These are phyloP conservation scores for Octomys mimax DNA, from an alignment of 2,797 vertebrate genomes.

Conservation along the genomic window DNA sequence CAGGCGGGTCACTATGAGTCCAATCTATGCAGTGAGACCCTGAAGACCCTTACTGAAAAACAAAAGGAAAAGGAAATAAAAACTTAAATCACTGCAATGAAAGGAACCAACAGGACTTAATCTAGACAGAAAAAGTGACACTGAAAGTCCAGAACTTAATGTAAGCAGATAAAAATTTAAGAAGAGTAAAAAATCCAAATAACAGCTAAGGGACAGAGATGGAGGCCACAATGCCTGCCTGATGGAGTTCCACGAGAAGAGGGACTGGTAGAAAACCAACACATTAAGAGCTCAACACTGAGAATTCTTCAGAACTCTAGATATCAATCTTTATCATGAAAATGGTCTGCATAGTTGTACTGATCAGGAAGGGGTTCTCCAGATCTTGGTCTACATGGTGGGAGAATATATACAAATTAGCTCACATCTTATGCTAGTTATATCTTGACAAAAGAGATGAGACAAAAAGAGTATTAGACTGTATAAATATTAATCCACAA, in stretches of 20 bases:
- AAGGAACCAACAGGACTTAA: not conserved
- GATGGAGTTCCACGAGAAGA: not conserved
- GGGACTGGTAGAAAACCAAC: not conserved
- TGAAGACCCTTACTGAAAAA: no score
- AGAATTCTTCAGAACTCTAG: not conserved
- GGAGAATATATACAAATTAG: not conserved
- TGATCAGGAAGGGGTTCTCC: not conserved
- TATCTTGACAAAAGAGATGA: constrained; percentile 32
- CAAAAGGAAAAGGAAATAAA: no score
- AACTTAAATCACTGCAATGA: constrained; percentile 40
- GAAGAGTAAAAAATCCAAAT: not conserved
- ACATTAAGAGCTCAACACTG: not conserved
- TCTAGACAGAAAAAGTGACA: not conserved
- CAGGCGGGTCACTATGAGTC: no score
- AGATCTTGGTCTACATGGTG: not conserved
- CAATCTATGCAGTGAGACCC: no score
- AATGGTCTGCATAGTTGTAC: not conserved
- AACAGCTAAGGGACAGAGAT: not conserved
- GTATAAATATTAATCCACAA: constrained; percentile 35
- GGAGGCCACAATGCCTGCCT: not conserved
- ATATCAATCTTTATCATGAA: not conserved
- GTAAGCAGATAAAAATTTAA: not conserved
- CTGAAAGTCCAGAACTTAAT: not conserved
- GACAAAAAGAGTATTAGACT: not conserved
- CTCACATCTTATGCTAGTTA: not conserved